A percentile compares a stretch with the other conserved stretches of the same genome.
phyloP scores from a whole-genome alignment of 2,797 vertebrate genomes.

The Macroramphosus scolopax region DNA sequence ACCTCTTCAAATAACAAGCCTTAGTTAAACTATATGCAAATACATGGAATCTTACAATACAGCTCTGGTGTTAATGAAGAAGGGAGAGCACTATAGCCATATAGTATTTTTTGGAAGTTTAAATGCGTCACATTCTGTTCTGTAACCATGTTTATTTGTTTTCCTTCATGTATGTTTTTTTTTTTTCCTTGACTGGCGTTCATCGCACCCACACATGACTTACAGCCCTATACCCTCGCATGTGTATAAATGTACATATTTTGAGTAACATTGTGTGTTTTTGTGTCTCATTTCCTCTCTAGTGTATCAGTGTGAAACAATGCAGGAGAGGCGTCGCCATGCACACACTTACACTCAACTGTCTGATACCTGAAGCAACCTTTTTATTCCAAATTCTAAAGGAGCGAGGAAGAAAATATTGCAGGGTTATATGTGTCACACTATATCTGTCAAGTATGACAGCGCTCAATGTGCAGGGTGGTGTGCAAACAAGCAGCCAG shows the following conservation, averaged over 20 bases:
- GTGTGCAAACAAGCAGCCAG: too few species aligned
- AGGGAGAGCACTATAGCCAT: not conserved
- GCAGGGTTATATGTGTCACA: too few species aligned
- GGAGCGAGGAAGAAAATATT: too few species aligned
- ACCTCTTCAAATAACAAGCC: slow-evolving; percentile 23
- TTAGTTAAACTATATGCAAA: slow-evolving; percentile 28
- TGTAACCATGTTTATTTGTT: slow-evolving; percentile 33
- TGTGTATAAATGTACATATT: slow-evolving; percentile 81
- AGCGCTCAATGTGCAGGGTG: too few species aligned
- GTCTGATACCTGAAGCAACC: too few species aligned
- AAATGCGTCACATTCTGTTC: slow-evolving; percentile 38
- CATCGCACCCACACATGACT: slow-evolving; percentile 45
- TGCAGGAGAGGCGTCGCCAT: too few species aligned
- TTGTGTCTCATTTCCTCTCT: slow-evolving; percentile 54
- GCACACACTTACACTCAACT: too few species aligned
- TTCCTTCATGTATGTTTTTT: slow-evolving; percentile 42
- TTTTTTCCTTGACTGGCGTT: slow-evolving; percentile 35
- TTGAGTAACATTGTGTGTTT: slow-evolving; percentile 65
- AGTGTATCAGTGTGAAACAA: too few species aligned
- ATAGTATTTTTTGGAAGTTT: slow-evolving; percentile 14
- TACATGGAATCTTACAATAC: slow-evolving; percentile 16
- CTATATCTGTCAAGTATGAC: too few species aligned
- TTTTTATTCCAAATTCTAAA: too few species aligned
- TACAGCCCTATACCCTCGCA: slow-evolving; percentile 54
- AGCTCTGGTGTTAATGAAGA: not conserved